Base-by-base conservation (phyloP, 2,888 invertebrate species). In the Amiota minor region DNA sequence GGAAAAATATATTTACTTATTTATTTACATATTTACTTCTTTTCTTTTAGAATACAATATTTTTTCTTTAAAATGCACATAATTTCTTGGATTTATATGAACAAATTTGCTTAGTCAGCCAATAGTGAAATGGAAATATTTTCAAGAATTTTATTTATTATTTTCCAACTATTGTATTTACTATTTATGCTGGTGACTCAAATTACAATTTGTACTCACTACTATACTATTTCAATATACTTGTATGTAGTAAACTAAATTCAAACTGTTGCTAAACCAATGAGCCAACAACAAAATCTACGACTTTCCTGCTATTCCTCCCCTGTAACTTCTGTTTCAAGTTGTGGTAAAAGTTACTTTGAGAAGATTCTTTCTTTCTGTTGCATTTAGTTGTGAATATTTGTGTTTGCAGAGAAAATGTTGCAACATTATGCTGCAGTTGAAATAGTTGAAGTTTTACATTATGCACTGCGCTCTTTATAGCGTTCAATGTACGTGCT, bases 131-230 rank as follows among this genome's bases (percentile, higher is more conserved):
- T 2, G 35, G 85, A 75, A 76, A 72, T 80, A 79, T 86, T 81
- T 81, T 79, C 79, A 76, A 76, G 59, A 20, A 79, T 80, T 85
- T 83, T 82, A 86, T 86, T 86, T 83, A 86, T 86, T 85, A 82
- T 85, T 86, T 86, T 78, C 75, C 76, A 20, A 11, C 56, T 56
- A 56, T 16, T 59, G 1, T 2, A 2, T 1, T 3, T 23, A 6
- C 4, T 35, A 35, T 35, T 35, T 35, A 35, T 35, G 35, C 35
- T 35, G 35, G 35, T 2, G 6, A 35, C 35, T 35, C 35, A 35
- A 23, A 35, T 35, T 35, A 6, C 2, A 35, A 35, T 4, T 35
- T 35, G 2, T 35, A 4, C 35, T 35, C 35, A 35, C 35, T 35
- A 35, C 35, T 35, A 35, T n/a, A n/a, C 35, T 35, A 35, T 35